A percentile compares a stretch with the other conserved stretches of the same genome.
Conservation (phyloP, 2,797 vertebrate species). For the Limnodromus scolopaceus region DNA sequence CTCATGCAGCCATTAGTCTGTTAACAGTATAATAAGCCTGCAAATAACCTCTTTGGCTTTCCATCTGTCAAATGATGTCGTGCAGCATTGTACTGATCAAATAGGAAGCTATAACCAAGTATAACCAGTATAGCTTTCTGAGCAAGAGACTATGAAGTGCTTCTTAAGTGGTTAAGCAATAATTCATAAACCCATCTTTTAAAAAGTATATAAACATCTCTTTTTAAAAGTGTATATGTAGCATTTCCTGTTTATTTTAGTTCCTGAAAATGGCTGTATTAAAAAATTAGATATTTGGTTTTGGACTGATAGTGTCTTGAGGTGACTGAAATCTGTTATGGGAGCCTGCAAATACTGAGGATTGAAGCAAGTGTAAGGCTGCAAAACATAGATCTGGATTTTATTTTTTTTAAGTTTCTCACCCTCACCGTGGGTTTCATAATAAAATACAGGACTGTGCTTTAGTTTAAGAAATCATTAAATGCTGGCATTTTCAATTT, state of each 20-base stretch:
- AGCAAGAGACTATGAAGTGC: not conserved
- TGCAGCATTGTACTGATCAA: not conserved
- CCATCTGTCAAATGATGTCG: accelerated
- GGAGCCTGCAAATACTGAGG: not conserved
- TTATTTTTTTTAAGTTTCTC: not conserved
- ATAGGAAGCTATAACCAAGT: not conserved
- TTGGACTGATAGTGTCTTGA: not conserved
- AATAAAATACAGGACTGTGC: not conserved
- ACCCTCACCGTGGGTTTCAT: not conserved
- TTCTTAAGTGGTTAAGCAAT: not conserved
- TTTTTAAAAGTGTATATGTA: not conserved
- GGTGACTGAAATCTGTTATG: not conserved
- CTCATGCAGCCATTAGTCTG: not conserved
- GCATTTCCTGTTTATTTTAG: slow-evolving; percentile 30
- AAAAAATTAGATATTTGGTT: not conserved
- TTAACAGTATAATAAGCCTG: not conserved
- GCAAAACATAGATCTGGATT: not conserved
- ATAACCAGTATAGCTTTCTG: not conserved
- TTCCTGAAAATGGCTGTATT: slow-evolving; percentile 6
- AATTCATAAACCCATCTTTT: not conserved
- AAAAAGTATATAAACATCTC: not conserved
- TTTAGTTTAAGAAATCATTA: not conserved
- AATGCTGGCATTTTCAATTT: not conserved
- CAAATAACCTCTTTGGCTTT: not conserved
- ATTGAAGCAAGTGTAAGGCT: not conserved